phyloP scores from a whole-genome alignment of 2,113 vertebrate species.

The Dicrurus megarhynchus region DNA sequence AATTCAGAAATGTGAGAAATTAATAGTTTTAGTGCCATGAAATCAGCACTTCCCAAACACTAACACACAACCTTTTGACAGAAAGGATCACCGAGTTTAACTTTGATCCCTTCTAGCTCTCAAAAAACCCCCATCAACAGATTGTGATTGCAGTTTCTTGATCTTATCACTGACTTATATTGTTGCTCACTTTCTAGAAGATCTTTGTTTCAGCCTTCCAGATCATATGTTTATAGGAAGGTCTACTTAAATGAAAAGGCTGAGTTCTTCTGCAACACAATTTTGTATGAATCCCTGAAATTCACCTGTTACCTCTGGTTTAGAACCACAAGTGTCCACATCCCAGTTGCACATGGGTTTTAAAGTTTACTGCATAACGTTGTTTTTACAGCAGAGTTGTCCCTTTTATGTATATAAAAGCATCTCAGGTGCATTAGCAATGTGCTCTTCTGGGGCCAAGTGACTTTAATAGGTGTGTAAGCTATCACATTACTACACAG shows the following conservation, averaged over 20 bases:
- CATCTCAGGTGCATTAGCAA: neutral
- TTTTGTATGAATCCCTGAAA: neutral
- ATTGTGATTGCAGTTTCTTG: fast-evolving
- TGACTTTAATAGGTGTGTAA: neutral
- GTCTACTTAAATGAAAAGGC: neutral
- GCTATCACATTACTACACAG: neutral
- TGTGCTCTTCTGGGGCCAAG: neutral
- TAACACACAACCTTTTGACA: neutral
- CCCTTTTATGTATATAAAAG: neutral
- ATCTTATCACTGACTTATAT: neutral
- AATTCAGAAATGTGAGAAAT: neutral
- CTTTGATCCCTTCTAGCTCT: neutral
- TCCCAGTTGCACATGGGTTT: neutral
- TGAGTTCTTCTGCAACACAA: neutral
- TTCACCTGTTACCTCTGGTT: neutral
- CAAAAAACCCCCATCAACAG: neutral
- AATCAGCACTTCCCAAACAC: neutral
- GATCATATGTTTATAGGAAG: neutral
- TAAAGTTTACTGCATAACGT: neutral
- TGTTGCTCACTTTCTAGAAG: neutral
- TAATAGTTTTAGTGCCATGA: neutral
- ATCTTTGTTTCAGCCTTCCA: neutral
- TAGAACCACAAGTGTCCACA: neutral
- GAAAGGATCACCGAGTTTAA: neutral
- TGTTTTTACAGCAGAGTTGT: neutral